Conservation (phyloP, 1,140 invertebrate species). For the Zaprionus davidi region DNA sequence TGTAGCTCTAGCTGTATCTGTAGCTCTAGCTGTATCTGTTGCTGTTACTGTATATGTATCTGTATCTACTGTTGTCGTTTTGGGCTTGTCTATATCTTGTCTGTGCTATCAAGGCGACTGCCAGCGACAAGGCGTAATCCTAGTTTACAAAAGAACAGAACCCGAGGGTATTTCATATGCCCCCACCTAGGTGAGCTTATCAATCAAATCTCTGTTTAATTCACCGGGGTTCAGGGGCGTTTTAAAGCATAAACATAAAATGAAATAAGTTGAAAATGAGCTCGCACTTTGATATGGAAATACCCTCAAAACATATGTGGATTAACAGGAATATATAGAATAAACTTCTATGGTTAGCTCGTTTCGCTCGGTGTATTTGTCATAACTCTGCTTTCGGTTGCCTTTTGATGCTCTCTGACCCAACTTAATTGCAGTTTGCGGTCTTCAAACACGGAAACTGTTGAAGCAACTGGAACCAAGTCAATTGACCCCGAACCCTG, state of each 20-base stretch:
- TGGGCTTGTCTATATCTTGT: conserved; percentile 66
- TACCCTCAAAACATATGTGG: too few relatives aligned
- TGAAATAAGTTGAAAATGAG: neutral
- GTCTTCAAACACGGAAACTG: conserved; percentile 40
- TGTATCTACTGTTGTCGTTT: conserved; percentile 18
- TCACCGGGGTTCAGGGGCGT: conserved; percentile 52
- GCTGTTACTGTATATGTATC: neutral
- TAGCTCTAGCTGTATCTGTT: neutral
- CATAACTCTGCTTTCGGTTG: neutral
- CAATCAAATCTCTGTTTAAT: conserved; percentile 34
- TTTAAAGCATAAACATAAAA: conserved; percentile 1
- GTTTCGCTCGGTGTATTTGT: neutral
- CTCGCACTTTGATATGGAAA: neutral
- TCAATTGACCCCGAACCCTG: conserved; percentile 44
- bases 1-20: neutral
- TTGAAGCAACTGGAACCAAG: conserved; percentile 13
- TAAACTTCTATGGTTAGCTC: neutral
- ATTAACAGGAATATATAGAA: neutral
- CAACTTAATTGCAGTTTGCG: conserved; percentile 22
- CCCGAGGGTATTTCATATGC: conserved; percentile 2
- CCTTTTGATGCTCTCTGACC: neutral
- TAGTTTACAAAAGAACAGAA: conserved; percentile 59
- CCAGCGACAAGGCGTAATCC: conserved; percentile 73
- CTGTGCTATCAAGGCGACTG: conserved; percentile 54
- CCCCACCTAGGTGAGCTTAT: conserved; percentile 41